Evolutionary conservation across 2,797 vertebrate genomes (phyloP).

Genomic region (Rhodeus uyekii): DNA sequence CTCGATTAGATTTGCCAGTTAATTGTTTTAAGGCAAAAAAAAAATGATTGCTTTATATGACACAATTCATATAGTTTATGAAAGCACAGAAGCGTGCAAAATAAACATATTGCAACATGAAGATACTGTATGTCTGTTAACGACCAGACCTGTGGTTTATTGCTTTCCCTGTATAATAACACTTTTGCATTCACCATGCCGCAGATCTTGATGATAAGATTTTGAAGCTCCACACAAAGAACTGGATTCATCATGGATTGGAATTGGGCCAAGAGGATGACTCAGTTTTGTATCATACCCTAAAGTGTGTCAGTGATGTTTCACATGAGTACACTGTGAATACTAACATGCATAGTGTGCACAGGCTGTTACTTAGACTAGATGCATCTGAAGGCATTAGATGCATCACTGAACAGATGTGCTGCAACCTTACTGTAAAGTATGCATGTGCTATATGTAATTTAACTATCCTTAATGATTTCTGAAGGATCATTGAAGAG

Average conservation of each 20-base stretch:
- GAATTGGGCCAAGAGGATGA: slow-evolving; percentile 28
- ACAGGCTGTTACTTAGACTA: neutral
- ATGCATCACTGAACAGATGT: slow-evolving; percentile 11
- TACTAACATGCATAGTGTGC: neutral
- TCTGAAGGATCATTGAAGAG: neutral
- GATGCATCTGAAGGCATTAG: slow-evolving; percentile 15
- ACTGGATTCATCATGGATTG: slow-evolving; percentile 14
- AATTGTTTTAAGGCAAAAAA: neutral
- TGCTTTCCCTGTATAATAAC: neutral
- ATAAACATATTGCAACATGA: neutral
- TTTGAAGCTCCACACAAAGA: slow-evolving; percentile 16
- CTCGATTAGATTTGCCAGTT: neutral
- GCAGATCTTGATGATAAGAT: slow-evolving; percentile 17
- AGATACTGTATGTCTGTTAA: neutral
- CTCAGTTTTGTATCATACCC: slow-evolving; percentile 40
- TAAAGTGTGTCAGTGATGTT: slow-evolving; percentile 40
- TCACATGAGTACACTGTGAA: slow-evolving; percentile 1
- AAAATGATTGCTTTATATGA: neutral
- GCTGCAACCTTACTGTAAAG: neutral
- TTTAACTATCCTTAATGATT: neutral
- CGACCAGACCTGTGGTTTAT: neutral
- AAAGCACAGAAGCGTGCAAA: neutral
- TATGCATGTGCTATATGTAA: neutral
- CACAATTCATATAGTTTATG: neutral
- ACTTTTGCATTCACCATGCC: slow-evolving; percentile 18